A percentile compares a stretch with the other conserved stretches of the same genome.
Conservation (phyloP, 2,113 vertebrate species). For the Coreoperca whiteheadi region DNA sequence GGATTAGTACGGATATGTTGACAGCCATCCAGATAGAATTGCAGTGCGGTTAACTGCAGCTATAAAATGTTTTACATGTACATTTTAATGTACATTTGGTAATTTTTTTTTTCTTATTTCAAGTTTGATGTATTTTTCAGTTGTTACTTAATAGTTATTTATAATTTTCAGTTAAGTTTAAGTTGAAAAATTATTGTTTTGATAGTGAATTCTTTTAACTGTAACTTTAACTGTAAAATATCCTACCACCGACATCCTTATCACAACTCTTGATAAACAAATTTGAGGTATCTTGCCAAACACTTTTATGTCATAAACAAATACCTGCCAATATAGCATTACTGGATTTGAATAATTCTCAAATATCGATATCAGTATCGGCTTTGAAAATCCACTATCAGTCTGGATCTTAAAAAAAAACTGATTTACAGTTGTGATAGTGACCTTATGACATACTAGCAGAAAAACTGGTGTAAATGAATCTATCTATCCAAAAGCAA, state of each 20-base stretch:
- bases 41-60: neutral
- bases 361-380: neutral
- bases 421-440: neutral
- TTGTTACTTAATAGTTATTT: neutral
- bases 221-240: neutral
- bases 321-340: slow-evolving; percentile 3
- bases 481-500: slow-evolving; percentile 34
- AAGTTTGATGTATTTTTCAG: neutral
- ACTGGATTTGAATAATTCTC: slow-evolving; percentile 8
- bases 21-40: neutral
- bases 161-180: neutral
- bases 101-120: neutral
- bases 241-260: neutral
- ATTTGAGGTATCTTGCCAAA: neutral
- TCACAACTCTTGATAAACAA: neutral
- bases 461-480: slow-evolving; percentile 1
- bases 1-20: neutral
- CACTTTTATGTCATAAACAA: neutral
- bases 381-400: slow-evolving; percentile 6
- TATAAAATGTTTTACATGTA: neutral
- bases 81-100: neutral
- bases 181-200: neutral
- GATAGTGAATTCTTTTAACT: neutral
- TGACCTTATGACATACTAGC: neutral
- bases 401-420: slow-evolving; percentile 5